phyloP scores from a whole-genome alignment of 1,140 invertebrate genomes.

The Apis dorsata region DNA sequence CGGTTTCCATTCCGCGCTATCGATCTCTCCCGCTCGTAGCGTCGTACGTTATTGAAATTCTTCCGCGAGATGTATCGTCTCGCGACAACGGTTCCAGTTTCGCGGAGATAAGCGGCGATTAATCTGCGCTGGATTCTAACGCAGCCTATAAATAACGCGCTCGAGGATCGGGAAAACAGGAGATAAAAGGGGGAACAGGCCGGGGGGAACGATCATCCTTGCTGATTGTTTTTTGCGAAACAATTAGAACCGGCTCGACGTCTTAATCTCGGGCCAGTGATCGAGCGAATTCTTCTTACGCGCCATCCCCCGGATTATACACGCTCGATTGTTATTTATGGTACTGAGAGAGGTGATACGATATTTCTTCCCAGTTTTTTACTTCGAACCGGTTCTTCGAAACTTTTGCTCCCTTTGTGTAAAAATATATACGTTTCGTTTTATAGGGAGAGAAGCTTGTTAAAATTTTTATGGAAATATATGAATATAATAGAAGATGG shows the following conservation, averaged over 20 bases:
- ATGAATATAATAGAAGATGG: too few relatives aligned
- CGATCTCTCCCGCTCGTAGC: not conserved
- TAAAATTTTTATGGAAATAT: too few relatives aligned
- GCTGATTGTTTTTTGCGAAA: slow-evolving; percentile 9
- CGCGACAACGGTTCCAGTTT: not conserved
- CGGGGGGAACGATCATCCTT: too few relatives aligned
- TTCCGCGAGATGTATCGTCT: not conserved
- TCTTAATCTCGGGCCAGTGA: not conserved
- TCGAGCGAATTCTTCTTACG: not conserved
- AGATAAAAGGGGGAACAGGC: not conserved
- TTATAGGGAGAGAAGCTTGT: too few relatives aligned
- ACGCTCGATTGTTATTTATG: slow-evolving; percentile 10
- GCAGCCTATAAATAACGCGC: not conserved
- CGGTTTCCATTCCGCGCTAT: slow-evolving; percentile 9
- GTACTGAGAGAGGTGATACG: not conserved
- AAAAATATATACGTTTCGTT: too few relatives aligned
- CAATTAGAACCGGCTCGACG: slow-evolving; percentile 16
- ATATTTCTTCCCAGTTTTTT: too few relatives aligned
- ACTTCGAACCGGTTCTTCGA: too few relatives aligned
- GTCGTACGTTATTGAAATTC: slow-evolving; percentile 11
- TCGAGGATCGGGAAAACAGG: not conserved
- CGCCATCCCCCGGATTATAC: not conserved
- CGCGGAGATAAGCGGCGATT: slow-evolving; percentile 16
- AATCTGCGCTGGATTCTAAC: slow-evolving; percentile 1
- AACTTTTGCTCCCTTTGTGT: too few relatives aligned